These are phyloP conservation scores for Lontra canadensis DNA, from an alignment of 2,113 vertebrate species.

Conservation along the genomic window DNA sequence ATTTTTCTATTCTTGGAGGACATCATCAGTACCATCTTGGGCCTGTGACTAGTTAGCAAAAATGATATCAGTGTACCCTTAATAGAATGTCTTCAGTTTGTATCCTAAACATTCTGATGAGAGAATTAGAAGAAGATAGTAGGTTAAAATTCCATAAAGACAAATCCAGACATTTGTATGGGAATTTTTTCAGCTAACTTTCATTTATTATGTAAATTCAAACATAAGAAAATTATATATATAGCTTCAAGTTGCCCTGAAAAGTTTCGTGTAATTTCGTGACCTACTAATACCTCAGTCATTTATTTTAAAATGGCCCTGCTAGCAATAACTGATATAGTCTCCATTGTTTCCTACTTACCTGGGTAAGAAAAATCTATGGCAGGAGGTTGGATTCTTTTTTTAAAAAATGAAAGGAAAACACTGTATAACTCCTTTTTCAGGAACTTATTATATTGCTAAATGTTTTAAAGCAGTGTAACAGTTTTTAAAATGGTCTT, in stretches of 20 bases:
- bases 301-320: neutral
- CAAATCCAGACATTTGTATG: neutral
- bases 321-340: neutral
- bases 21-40: neutral
- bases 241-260: neutral
- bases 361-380: neutral
- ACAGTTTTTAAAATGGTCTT: neutral
- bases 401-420: neutral
- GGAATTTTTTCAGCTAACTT: neutral
- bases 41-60: neutral
- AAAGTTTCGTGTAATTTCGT: neutral
- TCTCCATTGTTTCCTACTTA: neutral
- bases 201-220: neutral
- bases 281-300: neutral
- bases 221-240: neutral
- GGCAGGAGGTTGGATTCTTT: neutral
- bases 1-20: neutral
- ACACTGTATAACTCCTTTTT: neutral
- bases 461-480: neutral
- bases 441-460: neutral
- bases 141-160: neutral
- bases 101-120: neutral
- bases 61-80: neutral
- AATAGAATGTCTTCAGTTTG: neutral
- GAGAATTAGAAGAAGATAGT: neutral